These are phyloP conservation scores for Microchirus variegatus DNA, from an alignment of 2,797 vertebrate species.

Conservation along the genomic window DNA sequence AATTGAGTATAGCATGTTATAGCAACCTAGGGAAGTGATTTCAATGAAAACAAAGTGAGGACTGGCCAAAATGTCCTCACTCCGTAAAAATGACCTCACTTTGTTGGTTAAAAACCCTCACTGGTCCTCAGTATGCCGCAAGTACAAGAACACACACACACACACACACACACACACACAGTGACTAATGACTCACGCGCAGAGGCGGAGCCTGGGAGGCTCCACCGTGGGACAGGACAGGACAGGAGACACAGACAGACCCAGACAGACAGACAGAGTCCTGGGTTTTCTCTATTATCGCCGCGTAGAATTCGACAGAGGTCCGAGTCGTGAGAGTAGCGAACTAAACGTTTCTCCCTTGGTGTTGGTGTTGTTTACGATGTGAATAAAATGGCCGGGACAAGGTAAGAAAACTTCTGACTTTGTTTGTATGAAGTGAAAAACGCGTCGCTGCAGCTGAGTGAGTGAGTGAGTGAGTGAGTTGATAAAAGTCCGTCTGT, in stretches of 20 bases:
- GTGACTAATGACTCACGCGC: slow-evolving; percentile 67
- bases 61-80: too few species aligned
- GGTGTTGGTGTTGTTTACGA: slow-evolving; percentile 57
- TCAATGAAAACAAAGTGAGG: too few species aligned
- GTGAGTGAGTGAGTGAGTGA: too few species aligned
- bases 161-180: too few species aligned
- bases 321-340: background rate
- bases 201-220: slow-evolving; percentile 72
- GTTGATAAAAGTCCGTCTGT: too few species aligned
- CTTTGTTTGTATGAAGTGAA: background rate
- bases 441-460: too few species aligned
- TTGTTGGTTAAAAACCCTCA: too few species aligned
- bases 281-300: background rate
- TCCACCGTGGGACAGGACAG: slow-evolving; percentile 40
- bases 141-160: too few species aligned
- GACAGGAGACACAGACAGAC: slow-evolving; percentile 40
- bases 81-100: too few species aligned
- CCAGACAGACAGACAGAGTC: slow-evolving; percentile 41
- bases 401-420: slow-evolving; percentile 65
- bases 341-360: background rate
- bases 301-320: background rate
- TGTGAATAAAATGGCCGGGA: slow-evolving; percentile 82
- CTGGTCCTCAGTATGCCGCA: too few species aligned
- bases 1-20: too few species aligned
- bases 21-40: too few species aligned